Base-by-base conservation (phyloP, 2,113 vertebrate genomes). In the Chinchilla lanigera region DNA sequence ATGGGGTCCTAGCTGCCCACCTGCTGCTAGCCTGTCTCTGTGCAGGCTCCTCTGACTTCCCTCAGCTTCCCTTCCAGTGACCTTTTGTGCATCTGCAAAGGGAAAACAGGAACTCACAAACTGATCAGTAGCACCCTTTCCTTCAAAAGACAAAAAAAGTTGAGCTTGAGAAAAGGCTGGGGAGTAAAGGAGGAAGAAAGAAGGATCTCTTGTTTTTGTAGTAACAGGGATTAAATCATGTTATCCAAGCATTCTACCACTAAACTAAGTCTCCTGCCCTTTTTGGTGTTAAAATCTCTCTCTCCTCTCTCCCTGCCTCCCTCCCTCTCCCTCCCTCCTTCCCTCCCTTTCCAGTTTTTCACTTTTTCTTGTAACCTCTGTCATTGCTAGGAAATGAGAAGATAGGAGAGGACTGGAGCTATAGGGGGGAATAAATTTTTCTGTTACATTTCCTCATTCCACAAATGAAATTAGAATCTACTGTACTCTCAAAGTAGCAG, bases 21-120 rank as follows among this genome's bases (percentile, higher is more conserved):
- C 71, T 75, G 71, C 71, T 44, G 20, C 71, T 26, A 75, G 38
- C 98, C 98, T 96, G 98, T 99, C 98, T 98, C 98, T 98, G 99
- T 99, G 99, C 99, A 99, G 99, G 98, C 98, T 98, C 97, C 86
- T 97, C 98, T 84, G 94, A 98, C 99, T 99, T 99, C 99, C 98
- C 98, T 99, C 99, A 99, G 99, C 99, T 99, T 98, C 96, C 98
- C 98, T 98, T 99, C 99, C 98, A 99, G 98, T 99, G 98, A 98
- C 98, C 98, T 99, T 98, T 98, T 99, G 99, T 99, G 99, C 99
- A 99, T 99, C 99, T 99, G 98, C 99, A 99, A 99, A 99, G 99
- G 99, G 99, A 75, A 99, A 99, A 78, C 47, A 99, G 99, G 99
- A 99, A 98, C 98, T 99, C 99, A 99, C 98, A 98, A 98, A 98